Conservation (phyloP, 2,113 vertebrate genomes). For the Ailuropoda melanoleuca region DNA sequence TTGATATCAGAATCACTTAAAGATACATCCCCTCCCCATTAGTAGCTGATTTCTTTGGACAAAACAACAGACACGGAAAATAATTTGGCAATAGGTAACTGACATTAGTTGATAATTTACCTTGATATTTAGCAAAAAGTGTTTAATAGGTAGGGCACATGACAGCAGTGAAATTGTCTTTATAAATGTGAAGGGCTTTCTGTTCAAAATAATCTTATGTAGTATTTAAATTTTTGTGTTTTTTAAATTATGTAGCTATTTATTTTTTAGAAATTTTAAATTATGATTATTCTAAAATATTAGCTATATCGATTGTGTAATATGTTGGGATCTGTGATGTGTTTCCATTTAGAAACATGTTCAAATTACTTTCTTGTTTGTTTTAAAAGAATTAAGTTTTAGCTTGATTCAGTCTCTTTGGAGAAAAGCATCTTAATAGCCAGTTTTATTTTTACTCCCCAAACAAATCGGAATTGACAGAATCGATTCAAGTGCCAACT, state of each 20-base stretch:
- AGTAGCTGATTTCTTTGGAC: neutral
- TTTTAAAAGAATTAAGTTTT: conserved; percentile 16
- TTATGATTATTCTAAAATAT: neutral
- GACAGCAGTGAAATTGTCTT: neutral
- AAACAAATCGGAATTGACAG: conserved; percentile 27
- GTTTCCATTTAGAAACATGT: neutral
- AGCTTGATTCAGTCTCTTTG: conserved; percentile 2
- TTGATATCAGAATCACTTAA: neutral
- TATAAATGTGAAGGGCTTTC: neutral
- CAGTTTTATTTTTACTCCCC: conserved; percentile 43
- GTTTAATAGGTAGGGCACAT: neutral
- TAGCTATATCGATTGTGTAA: neutral
- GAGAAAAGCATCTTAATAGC: neutral
- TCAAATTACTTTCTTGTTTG: neutral
- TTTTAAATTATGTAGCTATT: neutral
- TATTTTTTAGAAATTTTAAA: neutral
- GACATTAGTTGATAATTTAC: neutral
- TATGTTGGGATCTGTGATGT: neutral
- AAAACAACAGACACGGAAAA: neutral
- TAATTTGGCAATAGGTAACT: neutral
- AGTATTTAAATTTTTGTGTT: neutral
- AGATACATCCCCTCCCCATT: neutral
- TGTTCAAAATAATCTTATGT: neutral
- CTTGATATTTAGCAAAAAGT: neutral
- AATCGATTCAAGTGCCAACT: conserved; percentile 50